Evolutionary conservation across 1,140 invertebrate genomes (phyloP).

Genomic region (Eulimnadia texana): DNA sequence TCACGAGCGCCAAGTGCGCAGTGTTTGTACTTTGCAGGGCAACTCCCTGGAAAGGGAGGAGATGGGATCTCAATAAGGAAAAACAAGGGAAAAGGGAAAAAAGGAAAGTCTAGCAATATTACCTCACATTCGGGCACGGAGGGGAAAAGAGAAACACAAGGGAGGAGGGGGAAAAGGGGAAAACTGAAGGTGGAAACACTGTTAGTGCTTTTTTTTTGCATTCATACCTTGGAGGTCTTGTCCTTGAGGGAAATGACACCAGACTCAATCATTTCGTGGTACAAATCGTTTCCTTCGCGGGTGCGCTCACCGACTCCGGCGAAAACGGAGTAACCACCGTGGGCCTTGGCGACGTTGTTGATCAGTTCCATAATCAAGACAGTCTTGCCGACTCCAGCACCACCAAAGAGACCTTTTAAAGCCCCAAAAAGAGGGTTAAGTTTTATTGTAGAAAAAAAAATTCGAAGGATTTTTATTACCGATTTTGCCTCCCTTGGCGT

Average conservation of each 20-base stretch:
- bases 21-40: too few species aligned
- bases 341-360: constrained; percentile 98
- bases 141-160: too few species aligned
- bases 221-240: constrained; percentile 47
- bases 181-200: too few species aligned
- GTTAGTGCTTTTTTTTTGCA: too few species aligned
- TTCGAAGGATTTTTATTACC: constrained; percentile 35
- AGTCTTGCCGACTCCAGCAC: constrained; percentile 98
- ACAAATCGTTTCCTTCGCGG: constrained; percentile 97
- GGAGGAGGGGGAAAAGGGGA: too few species aligned
- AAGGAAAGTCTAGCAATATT: too few species aligned
- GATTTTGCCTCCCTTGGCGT: constrained; percentile 97
- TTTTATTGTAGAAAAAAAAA: neutral
- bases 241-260: constrained; percentile 86
- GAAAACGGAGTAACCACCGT: constrained; percentile 99
- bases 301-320: constrained; percentile 98
- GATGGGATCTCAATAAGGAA: too few species aligned
- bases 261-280: constrained; percentile 99
- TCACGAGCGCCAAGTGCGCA: too few species aligned
- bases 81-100: too few species aligned
- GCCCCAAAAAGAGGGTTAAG: constrained; percentile 16
- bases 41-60: too few species aligned
- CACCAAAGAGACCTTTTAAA: constrained; percentile 87
- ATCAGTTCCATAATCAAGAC: constrained; percentile 99
- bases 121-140: too few species aligned